Conservation (phyloP, 37 sponge, comb jelly and placozoan species). For the Diacarnus erythraeanus region DNA sequence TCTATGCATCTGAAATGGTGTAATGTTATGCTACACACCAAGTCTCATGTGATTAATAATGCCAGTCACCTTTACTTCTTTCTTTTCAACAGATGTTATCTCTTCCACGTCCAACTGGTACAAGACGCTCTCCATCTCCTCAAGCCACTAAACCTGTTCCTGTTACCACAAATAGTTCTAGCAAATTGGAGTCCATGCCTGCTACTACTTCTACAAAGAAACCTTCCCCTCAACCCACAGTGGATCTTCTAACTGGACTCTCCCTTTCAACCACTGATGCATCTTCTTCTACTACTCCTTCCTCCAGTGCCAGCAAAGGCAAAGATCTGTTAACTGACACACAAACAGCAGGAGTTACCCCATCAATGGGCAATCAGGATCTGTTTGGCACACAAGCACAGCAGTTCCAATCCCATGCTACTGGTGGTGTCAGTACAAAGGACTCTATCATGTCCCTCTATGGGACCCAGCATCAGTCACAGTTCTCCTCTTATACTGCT, state of each 20-base stretch:
- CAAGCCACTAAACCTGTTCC: neutral
- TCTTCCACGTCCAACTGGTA: conserved; percentile 18
- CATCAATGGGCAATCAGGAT: neutral
- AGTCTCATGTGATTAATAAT: neutral
- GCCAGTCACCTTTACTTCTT: neutral
- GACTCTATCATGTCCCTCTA: conserved; percentile 77
- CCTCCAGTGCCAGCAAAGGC: neutral
- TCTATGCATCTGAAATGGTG: conserved; percentile 30
- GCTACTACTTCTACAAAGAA: neutral
- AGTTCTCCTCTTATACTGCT: conserved; percentile 42
- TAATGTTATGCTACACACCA: neutral
- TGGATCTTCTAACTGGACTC: conserved; percentile 7
- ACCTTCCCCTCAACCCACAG: neutral
- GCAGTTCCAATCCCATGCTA: neutral
- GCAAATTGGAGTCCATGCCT: neutral
- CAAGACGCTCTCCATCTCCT: neutral
- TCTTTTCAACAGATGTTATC: conserved; percentile 1
- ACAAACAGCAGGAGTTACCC: neutral
- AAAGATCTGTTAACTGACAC: neutral
- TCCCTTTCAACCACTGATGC: neutral
- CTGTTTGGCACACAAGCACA: neutral
- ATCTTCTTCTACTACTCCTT: neutral
- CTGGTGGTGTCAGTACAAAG: conserved; percentile 4
- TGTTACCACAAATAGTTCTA: neutral
- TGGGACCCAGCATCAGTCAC: conserved; percentile 21